Base-by-base conservation (phyloP, 2,888 invertebrate genomes). In the Mythimna albipuncta region DNA sequence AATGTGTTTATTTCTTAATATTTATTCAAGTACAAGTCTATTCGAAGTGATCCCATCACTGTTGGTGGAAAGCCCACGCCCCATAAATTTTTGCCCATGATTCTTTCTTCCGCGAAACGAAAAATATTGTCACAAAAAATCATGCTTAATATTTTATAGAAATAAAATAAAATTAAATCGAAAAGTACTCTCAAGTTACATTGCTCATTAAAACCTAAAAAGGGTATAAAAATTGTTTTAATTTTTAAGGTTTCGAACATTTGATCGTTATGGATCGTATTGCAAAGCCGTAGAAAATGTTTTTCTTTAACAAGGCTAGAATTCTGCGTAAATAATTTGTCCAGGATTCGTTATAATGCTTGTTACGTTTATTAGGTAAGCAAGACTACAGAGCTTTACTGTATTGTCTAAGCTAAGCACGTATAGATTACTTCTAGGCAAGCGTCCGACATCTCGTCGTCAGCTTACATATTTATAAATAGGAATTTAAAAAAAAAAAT, bases 211-310 rank as follows among this genome's bases (percentile, higher is more conserved):
- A 66, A 82, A 75, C 26, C 62, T 64, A 64, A 75, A 85, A 79
- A 72, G 66, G 74, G 69, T 82, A 75, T 35, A 62, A 63, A 77
- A 81, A 75, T 79, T 26, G 71, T 69, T 71, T 58, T 66, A 58
- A 70, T 81, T 85, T 85, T 62, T 69, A 58, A 67, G 70, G 81
- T 55, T 85, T 85, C 78, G 58, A 78, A 72, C 41, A 84, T 82
- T 74, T 69, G 70, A 80, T 83, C 21, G 64, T 71, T 52, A 38
- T 66, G 79, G 72, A 82, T 85, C 75, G 66, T 72, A 76, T 85
- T 67, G 35, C 75, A 47, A 80, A 82, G 73, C 84, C 77, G 61
- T 73, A 75, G 38, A 75, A 85, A 62, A 41, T 55, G 38, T 65
- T 65, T 57, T 64, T 57, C 57, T 66, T 59, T 41, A 72, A 68